These are phyloP conservation scores for Achroia grisella DNA, from an alignment of 1,140 invertebrate species.

Conservation along the genomic window DNA sequence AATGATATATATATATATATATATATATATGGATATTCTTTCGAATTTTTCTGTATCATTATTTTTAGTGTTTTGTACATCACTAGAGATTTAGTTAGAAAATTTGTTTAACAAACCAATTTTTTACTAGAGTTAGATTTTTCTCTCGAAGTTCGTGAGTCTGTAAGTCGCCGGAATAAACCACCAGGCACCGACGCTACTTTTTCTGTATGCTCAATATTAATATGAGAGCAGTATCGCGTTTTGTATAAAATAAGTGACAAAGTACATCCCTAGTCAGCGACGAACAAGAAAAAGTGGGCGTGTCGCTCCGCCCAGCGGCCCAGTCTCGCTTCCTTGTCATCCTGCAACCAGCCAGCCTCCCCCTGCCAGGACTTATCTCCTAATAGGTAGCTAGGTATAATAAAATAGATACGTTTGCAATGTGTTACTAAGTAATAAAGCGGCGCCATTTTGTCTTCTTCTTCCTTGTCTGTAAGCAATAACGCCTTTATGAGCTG, in stretches of 20 bases:
- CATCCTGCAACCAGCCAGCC: conserved; percentile 35
- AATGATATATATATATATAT: no score
- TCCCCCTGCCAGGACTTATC: conserved; percentile 49
- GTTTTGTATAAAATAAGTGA: conserved; percentile 22
- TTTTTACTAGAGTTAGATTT: no score
- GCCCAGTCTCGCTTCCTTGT: conserved; percentile 39
- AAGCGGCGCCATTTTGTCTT: conserved; percentile 68
- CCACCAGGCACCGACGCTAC: no score
- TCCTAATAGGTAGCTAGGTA: conserved; percentile 62
- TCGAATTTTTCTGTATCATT: no score
- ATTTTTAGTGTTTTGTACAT: no score
- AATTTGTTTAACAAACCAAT: no score
- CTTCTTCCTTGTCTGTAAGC: conserved; percentile 50
- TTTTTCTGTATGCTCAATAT: no score
- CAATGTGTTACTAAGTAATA: conserved; percentile 72
- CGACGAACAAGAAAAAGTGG: conserved; percentile 55
- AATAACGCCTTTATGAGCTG: conserved; percentile 64
- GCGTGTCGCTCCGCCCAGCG: conserved; percentile 65
- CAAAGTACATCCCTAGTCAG: conserved; percentile 33
- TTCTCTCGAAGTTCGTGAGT: no score
- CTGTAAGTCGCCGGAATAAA: no score
- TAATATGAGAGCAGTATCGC: conserved; percentile 5
- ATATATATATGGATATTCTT: no score
- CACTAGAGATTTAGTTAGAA: no score
- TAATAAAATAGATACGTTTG: conserved; percentile 64